Evolutionary conservation across 2,797 vertebrate genomes (phyloP).

Genomic region (Protosalanx chinensis): DNA sequence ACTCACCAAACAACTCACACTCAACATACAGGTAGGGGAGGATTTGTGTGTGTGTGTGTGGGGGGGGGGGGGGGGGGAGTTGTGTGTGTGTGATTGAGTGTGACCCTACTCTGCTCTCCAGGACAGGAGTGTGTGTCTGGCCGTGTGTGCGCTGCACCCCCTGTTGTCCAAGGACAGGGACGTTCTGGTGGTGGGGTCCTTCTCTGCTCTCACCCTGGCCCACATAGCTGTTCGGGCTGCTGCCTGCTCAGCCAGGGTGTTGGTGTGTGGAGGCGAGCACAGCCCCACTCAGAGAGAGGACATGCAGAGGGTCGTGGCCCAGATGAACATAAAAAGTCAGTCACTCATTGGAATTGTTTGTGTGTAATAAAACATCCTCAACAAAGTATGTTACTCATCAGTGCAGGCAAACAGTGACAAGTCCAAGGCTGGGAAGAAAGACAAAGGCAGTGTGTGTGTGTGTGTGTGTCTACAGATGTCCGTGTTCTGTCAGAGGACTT

Average conservation of each 20-base stretch:
- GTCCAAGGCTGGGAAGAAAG: too few species aligned
- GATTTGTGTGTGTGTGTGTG: not conserved
- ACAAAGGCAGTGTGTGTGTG: not conserved
- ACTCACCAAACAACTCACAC: constrained; percentile 68
- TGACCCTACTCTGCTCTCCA: constrained; percentile 44
- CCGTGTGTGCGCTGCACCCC: constrained; percentile 74
- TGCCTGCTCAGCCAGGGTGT: constrained; percentile 61
- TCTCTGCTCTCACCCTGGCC: constrained; percentile 81
- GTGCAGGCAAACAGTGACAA: too few species aligned
- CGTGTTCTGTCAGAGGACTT: constrained; percentile 77
- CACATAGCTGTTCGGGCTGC: constrained; percentile 75
- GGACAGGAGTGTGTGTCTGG: constrained; percentile 88
- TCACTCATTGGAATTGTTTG: constrained; percentile 12
- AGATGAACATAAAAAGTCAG: constrained; percentile 84
- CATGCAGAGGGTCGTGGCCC: constrained; percentile 66
- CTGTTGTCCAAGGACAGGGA: constrained; percentile 77
- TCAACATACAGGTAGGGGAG: constrained; percentile 83
- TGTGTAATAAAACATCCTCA: not conserved
- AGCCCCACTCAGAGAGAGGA: constrained; percentile 67
- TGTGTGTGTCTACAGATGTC: constrained; percentile 73
- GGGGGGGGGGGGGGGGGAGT: constrained; percentile 9
- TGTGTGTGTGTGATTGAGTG: constrained; percentile 11
- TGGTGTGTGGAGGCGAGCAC: constrained; percentile 78
- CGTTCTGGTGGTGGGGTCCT: constrained; percentile 77
- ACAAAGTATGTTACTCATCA: too few species aligned